Evolutionary conservation across 2,888 invertebrate species (phyloP).

Genomic region (Ophonus ardosiacus): DNA sequence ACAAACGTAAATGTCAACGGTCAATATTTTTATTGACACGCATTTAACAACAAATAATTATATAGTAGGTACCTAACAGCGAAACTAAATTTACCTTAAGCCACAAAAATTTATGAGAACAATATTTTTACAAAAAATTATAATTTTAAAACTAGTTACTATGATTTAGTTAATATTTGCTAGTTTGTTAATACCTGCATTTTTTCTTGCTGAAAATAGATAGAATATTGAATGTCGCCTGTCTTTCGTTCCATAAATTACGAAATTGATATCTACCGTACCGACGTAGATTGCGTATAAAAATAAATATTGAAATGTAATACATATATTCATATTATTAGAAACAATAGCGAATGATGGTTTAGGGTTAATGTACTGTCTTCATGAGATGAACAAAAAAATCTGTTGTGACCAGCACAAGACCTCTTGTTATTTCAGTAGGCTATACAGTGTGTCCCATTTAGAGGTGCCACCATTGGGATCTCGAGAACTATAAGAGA

Average conservation of each 20-base stretch:
- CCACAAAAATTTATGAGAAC: too few relatives aligned
- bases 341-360: neutral
- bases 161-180: too few relatives aligned
- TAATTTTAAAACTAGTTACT: too few relatives aligned
- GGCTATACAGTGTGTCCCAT: too few relatives aligned
- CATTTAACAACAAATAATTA: neutral
- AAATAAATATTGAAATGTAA: neutral
- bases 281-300: neutral
- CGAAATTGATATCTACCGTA: neutral
- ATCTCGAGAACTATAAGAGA: too few relatives aligned
- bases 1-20: neutral
- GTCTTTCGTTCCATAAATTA: neutral
- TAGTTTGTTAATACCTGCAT: neutral
- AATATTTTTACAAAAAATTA: too few relatives aligned
- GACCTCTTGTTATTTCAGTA: too few relatives aligned
- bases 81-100: neutral
- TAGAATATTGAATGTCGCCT: neutral
- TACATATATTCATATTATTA: neutral
- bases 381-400: too few relatives aligned
- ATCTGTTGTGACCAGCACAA: too few relatives aligned
- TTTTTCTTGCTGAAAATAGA: neutral
- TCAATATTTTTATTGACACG: neutral
- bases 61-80: neutral
- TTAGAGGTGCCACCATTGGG: too few relatives aligned
- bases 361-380: too few relatives aligned